phyloP scores from a whole-genome alignment of 1,140 invertebrate species.

The Trichonephila clavipes region DNA sequence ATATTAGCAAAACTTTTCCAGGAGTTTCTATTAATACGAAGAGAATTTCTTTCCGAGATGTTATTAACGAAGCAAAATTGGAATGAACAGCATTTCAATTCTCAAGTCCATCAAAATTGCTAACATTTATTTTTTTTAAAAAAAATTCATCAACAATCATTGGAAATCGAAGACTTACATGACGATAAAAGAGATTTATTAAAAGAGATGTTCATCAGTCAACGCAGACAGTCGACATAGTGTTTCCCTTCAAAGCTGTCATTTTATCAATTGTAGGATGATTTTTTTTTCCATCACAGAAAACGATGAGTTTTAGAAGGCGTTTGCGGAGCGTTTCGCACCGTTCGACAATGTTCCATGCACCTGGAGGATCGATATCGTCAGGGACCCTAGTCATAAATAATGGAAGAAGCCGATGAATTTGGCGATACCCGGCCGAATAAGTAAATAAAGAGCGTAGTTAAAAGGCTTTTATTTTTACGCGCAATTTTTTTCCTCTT shows the following conservation, averaged over 20 bases:
- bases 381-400: conserved; percentile 72
- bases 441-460: conserved; percentile 76
- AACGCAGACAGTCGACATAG: neutral
- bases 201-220: neutral
- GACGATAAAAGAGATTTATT: too few species aligned
- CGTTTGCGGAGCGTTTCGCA: conserved; percentile 19
- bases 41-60: too few species aligned
- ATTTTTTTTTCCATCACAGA: neutral
- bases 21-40: too few species aligned
- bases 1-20: too few species aligned
- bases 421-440: conserved; percentile 59
- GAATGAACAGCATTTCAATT: too few species aligned
- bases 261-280: neutral
- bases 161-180: too few species aligned
- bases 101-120: too few species aligned
- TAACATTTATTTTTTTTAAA: too few species aligned
- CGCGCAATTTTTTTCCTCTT: conserved; percentile 43
- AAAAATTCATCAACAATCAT: too few species aligned
- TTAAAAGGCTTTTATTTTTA: conserved; percentile 77
- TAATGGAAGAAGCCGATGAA: conserved; percentile 73
- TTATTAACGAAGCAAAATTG: too few species aligned
- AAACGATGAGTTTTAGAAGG: neutral
- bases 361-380: conserved; percentile 71
- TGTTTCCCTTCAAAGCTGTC: neutral
- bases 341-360: conserved; percentile 10